These are phyloP conservation scores for Vidua chalybeata DNA, from an alignment of 2,113 vertebrate species.

Conservation along the genomic window DNA sequence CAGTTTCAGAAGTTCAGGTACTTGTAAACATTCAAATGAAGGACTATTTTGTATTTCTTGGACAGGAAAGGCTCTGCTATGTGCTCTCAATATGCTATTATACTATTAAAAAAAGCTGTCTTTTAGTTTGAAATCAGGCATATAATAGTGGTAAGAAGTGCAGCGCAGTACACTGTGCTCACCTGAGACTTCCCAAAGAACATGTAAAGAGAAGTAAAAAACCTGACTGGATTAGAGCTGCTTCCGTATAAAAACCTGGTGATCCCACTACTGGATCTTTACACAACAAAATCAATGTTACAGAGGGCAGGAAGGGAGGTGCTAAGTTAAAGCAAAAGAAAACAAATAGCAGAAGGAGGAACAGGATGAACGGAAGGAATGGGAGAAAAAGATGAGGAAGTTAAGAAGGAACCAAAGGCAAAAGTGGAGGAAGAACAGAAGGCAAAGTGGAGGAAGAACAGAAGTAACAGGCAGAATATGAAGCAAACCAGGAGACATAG, in stretches of 20 bases:
- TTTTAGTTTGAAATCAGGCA: not conserved
- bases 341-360: not conserved
- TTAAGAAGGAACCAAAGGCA: not conserved
- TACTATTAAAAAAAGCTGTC: not conserved
- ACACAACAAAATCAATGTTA: not conserved
- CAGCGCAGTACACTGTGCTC: not conserved
- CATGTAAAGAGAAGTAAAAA: not conserved
- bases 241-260: not conserved
- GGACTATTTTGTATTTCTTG: not conserved
- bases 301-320: fast-evolving
- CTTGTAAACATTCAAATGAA: not conserved
- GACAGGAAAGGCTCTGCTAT: not conserved
- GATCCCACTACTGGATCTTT: not conserved
- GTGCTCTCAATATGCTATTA: not conserved
- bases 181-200: not conserved
- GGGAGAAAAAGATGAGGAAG: not conserved
- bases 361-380: not conserved
- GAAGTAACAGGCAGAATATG: not conserved
- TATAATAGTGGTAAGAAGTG: not conserved
- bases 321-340: not conserved
- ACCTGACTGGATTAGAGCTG: not conserved
- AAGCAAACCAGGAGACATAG: not conserved
- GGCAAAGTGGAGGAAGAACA: not conserved
- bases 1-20: not conserved
- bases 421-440: not conserved